Evolutionary conservation across 2,797 vertebrate genomes (phyloP).

Genomic region (Hirundo rustica): DNA sequence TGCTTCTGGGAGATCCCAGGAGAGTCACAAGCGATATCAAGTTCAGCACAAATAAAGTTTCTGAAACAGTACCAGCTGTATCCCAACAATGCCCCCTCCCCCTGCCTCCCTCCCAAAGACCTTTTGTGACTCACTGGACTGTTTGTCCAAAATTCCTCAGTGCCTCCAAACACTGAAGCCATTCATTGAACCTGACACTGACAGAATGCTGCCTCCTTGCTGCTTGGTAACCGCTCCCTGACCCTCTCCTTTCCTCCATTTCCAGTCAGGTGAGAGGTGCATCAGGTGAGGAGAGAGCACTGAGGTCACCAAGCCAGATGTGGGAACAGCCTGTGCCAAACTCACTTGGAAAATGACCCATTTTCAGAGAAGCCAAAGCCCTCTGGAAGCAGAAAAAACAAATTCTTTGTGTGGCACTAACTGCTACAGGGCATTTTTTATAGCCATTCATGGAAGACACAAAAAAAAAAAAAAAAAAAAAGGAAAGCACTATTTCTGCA

Average conservation of each 20-base stretch:
- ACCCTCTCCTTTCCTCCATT: background rate
- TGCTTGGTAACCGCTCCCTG: constrained; percentile 51
- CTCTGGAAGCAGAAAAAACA: constrained; percentile 18
- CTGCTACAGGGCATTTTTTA: background rate
- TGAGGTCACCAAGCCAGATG: constrained; percentile 15
- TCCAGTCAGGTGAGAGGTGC: constrained; percentile 59
- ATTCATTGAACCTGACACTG: constrained; percentile 63
- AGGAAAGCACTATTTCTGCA: background rate
- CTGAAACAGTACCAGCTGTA: constrained; percentile 30
- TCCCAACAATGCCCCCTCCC: background rate
- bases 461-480: background rate
- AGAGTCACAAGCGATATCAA: background rate
- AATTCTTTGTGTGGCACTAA: constrained; percentile 22
- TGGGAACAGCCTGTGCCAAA: constrained; percentile 2
- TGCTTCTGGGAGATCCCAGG: background rate
- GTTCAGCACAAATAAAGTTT: background rate
- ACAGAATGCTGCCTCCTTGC: constrained; percentile 22
- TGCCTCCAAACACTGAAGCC: constrained; percentile 61
- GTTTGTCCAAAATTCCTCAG: constrained; percentile 16
- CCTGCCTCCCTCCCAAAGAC: constrained; percentile 15
- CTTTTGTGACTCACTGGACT: constrained; percentile 57
- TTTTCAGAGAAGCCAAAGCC: background rate
- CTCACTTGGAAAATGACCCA: background rate
- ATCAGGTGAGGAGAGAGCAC: background rate
- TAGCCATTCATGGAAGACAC: background rate